Evolutionary conservation across 53 echinoderm and acorn worm genomes (phyloP).

Genomic region (Mesocentrotus franciscanus): DNA sequence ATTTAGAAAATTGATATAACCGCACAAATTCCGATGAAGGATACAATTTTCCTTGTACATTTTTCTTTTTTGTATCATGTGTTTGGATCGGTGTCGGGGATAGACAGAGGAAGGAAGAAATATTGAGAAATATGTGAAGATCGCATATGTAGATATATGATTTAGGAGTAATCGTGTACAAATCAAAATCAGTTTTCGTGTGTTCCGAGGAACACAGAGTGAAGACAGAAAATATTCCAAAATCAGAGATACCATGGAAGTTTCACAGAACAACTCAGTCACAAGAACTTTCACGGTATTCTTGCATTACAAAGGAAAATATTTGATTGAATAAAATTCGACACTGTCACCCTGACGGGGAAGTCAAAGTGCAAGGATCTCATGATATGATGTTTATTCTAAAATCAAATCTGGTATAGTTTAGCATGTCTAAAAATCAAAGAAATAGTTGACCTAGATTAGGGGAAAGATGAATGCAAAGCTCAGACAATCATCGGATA

Average conservation of each 20-base stretch:
- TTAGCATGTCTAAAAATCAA: background rate
- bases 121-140: no score
- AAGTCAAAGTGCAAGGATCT: slow-evolving; percentile 13
- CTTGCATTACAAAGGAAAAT: background rate
- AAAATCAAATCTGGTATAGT: background rate
- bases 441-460: slow-evolving; percentile 25
- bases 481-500: background rate
- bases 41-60: no score
- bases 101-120: no score
- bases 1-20: no score
- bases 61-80: no score
- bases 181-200: no score
- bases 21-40: no score
- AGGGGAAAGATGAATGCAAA: background rate
- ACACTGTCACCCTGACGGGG: background rate
- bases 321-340: background rate
- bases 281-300: no score
- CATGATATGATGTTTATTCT: slow-evolving; percentile 2
- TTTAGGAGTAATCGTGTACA: no score
- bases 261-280: background rate
- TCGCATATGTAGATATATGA: no score
- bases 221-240: background rate
- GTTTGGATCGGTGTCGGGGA: no score
- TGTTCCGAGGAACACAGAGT: background rate
- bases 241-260: background rate